phyloP scores from a whole-genome alignment of 1,140 invertebrate species.

The Drosophila guanche region DNA sequence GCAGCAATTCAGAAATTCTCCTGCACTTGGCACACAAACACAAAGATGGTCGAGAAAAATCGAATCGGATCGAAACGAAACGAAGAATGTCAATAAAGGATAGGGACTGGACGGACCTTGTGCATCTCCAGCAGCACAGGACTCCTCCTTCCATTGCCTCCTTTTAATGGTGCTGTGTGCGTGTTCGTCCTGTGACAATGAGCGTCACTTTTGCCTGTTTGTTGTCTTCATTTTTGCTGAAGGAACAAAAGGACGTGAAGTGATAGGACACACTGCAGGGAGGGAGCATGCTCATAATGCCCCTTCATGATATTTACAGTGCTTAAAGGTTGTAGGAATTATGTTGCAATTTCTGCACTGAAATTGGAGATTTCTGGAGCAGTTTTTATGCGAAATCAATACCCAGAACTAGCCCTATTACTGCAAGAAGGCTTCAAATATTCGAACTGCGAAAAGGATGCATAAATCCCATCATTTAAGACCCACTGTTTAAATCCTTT shows the following conservation, averaged over 20 bases:
- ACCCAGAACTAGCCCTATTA: too few species aligned
- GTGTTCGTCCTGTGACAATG: conserved; percentile 40
- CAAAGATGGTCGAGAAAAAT: conserved; percentile 64
- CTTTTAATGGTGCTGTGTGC: conserved; percentile 50
- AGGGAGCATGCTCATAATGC: too few species aligned
- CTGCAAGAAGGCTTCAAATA: too few species aligned
- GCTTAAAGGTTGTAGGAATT: conserved; percentile 1
- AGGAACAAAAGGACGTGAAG: conserved; percentile 7
- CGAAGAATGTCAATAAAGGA: conserved; percentile 71
- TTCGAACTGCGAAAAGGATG: too few species aligned
- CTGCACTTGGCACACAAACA: conserved; percentile 69
- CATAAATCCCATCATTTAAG: background rate
- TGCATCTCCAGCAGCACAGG: too few species aligned
- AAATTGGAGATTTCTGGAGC: too few species aligned
- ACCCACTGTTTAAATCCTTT: conserved; percentile 41
- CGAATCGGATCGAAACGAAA: conserved; percentile 41
- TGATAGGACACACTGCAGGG: background rate
- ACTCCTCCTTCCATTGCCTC: background rate
- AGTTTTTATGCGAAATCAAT: too few species aligned
- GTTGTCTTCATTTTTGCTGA: conserved; percentile 69
- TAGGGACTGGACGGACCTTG: conserved; percentile 13
- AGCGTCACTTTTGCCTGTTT: conserved; percentile 48
- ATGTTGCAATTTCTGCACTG: too few species aligned
- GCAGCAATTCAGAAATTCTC: conserved; percentile 55
- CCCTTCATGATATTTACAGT: conserved; percentile 11